Evolutionary conservation across 2,888 invertebrate genomes (phyloP).

Genomic region (Diplazon laetatorius): DNA sequence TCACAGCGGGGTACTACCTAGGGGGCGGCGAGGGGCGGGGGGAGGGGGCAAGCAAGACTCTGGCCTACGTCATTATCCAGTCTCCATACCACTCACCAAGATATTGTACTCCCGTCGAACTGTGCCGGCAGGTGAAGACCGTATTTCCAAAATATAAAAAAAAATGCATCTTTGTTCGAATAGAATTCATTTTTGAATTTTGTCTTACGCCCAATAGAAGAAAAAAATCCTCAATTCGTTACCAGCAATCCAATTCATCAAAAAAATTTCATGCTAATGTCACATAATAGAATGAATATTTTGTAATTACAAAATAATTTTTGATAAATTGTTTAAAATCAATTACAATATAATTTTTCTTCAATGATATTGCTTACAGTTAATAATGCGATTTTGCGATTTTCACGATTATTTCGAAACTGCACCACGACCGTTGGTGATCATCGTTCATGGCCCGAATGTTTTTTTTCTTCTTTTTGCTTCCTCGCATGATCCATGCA

Average conservation of each 20-base stretch:
- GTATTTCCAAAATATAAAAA: neutral
- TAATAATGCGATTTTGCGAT: too few relatives aligned
- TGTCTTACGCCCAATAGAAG: too few relatives aligned
- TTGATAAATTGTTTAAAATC: neutral
- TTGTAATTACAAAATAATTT: too few relatives aligned
- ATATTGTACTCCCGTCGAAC: neutral
- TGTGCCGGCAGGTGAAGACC: neutral
- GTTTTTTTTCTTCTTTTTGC: neutral
- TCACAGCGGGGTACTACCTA: constrained; percentile 13
- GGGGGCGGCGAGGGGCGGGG: too few relatives aligned
- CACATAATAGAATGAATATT: too few relatives aligned
- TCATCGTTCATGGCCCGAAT: neutral
- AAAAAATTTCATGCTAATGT: too few relatives aligned
- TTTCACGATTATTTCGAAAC: neutral
- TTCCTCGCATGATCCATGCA: neutral
- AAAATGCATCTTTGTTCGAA: neutral
- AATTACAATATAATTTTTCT: neutral
- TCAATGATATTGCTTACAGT: neutral
- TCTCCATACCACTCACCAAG: neutral
- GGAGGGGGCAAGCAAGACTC: constrained; percentile 2
- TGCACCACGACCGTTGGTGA: neutral
- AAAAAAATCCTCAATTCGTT: too few relatives aligned
- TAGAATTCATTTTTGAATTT: neutral
- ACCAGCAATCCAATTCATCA: too few relatives aligned
- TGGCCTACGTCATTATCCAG: constrained; percentile 14